Base-by-base conservation (phyloP, 2,797 vertebrate genomes). In the Bradypodion pumilum region DNA sequence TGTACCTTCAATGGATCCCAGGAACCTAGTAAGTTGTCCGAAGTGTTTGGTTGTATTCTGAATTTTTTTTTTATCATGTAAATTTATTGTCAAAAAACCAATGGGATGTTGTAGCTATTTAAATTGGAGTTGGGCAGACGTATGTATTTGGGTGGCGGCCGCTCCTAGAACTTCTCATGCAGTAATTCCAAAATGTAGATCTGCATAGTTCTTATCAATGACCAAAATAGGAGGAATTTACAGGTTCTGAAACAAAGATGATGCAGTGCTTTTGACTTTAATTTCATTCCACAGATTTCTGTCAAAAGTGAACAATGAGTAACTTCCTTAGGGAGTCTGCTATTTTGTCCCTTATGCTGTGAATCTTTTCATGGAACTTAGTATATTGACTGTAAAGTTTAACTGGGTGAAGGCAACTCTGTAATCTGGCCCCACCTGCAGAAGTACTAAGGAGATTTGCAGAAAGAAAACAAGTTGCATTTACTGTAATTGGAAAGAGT, bases 161-260 rank as follows among this genome's bases (percentile, higher is more conserved):
- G 49, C 46, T 56, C 19, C 19, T 15, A 52, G 52, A 56, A 56
- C 21, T 56, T 19, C 52, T 19, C 10, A 56, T 5, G 52, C 19
- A 21, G 52, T 56, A 56, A 19, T 23, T 5, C 5, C 52, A 15
- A 56, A 56, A 56, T 16, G 52, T 52, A 56, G 21, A 56, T 23
- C 2, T 56, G 15, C 13, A 5, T 56, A 1, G 52, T 19, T 56
- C 52, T 56, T n/a, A n/a, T 75, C 49, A 84, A 78, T 32, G 44
- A 13, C 21, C 32, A 23, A 68, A 69, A 12, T 25, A 63, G 52
- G 65, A 23, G 29, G 8, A 23, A 2, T 81, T 66, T 29, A 81
- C 68, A 44, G n/a, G n/a, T 76, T 81, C 32, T 59, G 15, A 74
- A 85, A 68, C 77, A 85, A 60, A 21, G 44, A 42, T 7, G 5